Conservation (phyloP, 2,888 invertebrate genomes). For the Amphipoea oculea region DNA sequence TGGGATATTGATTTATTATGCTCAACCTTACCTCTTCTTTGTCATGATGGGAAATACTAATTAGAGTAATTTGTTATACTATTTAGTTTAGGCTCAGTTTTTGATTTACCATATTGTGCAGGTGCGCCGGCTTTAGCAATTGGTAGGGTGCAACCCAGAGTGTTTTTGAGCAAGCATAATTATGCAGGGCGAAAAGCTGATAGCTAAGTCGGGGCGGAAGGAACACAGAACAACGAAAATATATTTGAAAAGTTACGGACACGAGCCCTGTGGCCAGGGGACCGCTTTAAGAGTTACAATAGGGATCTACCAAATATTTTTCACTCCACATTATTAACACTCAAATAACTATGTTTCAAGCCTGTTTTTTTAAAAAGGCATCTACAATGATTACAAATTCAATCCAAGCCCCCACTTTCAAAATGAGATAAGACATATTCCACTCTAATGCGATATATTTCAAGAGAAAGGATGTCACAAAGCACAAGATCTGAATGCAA, state of each 20-base stretch:
- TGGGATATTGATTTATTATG: neutral
- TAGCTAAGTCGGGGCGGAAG: neutral
- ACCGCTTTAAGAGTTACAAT: neutral
- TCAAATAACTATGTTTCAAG: neutral
- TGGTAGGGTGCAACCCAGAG: neutral
- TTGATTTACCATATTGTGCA: neutral
- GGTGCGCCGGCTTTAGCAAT: neutral
- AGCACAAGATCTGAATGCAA: slow-evolving; percentile 55
- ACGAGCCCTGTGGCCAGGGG: neutral
- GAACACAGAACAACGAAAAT: neutral
- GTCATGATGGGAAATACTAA: neutral
- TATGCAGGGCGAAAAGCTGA: neutral
- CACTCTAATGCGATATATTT: slow-evolving; percentile 47
- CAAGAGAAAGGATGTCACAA: slow-evolving; percentile 66
- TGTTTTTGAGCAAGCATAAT: no score
- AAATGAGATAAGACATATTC: slow-evolving; percentile 36
- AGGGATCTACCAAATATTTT: neutral
- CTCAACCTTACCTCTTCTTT: neutral
- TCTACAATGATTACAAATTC: neutral
- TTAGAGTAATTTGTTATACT: neutral
- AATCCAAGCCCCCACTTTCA: slow-evolving; percentile 31
- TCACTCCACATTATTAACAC: neutral
- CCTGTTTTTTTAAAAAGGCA: neutral
- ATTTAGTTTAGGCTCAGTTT: neutral
- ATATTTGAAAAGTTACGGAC: neutral